These are phyloP conservation scores for Leptosomus discolor DNA, from an alignment of 2,113 vertebrate species.

Conservation along the genomic window DNA sequence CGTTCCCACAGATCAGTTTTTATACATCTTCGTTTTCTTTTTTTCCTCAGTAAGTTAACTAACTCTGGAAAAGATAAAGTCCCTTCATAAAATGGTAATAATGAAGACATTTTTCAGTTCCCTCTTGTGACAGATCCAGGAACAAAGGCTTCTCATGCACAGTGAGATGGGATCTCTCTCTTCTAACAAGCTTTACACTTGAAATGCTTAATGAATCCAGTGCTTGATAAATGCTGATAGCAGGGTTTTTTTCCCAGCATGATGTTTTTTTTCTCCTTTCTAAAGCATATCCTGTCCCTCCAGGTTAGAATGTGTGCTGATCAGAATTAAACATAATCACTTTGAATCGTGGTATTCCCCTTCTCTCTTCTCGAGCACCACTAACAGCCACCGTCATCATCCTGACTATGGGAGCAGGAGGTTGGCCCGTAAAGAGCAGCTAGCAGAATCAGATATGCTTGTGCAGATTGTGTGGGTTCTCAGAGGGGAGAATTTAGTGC, in stretches of 20 bases:
- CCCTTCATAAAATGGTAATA: slow-evolving; percentile 10
- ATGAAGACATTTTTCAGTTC: slow-evolving; percentile 34
- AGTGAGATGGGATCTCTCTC: background rate
- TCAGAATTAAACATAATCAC: background rate
- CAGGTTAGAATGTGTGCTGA: background rate
- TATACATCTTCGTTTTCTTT: background rate
- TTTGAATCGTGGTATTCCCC: background rate
- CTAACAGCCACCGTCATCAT: background rate
- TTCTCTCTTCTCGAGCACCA: background rate
- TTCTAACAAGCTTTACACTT: slow-evolving; percentile 11
- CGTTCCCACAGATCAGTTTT: background rate
- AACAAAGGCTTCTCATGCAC: background rate
- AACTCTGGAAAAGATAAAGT: background rate
- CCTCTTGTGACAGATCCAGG: background rate
- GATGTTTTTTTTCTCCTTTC: background rate
- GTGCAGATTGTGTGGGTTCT: background rate
- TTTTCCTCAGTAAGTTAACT: background rate
- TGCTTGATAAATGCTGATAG: slow-evolving; percentile 28
- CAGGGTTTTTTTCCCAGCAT: background rate
- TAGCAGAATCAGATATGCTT: background rate
- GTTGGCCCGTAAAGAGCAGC: background rate
- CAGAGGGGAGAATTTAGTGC: background rate
- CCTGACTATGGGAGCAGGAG: background rate
- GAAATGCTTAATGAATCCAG: slow-evolving; percentile 6
- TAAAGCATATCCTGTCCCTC: background rate